These are phyloP conservation scores for Condylura cristata DNA, from an alignment of 2,113 vertebrate genomes.

Conservation along the genomic window DNA sequence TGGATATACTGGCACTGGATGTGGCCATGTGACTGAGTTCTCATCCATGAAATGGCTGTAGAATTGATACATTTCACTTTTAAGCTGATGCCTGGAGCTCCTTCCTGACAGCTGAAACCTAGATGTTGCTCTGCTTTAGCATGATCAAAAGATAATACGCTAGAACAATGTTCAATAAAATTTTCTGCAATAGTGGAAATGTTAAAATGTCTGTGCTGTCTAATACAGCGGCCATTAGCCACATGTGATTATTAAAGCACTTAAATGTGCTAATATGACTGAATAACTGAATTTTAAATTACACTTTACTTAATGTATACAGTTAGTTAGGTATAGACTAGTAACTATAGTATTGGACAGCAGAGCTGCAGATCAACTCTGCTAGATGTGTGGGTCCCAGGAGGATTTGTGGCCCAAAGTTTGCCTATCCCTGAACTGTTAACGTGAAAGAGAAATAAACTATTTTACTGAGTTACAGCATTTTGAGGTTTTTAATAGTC, in stretches of 20 bases:
- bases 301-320: not conserved
- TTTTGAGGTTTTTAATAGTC: not conserved
- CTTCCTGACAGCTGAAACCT: not conserved
- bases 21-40: not conserved
- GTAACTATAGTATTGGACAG: not conserved
- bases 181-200: not conserved
- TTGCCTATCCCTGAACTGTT: not conserved
- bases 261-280: not conserved
- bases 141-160: not conserved
- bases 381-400: not conserved
- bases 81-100: not conserved
- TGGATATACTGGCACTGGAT: not conserved
- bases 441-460: slow-evolving; percentile 9
- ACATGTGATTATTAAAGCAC: not conserved
- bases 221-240: not conserved
- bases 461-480: not conserved
- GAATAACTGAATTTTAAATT: not conserved
- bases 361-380: not conserved
- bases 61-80: not conserved
- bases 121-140: not conserved
- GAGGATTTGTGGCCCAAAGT: not conserved
- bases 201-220: not conserved
- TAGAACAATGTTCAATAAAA: not conserved
- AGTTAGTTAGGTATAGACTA: not conserved
- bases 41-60: not conserved